Base-by-base conservation (phyloP, 2,797 vertebrate species). In the Myotis planiceps region DNA sequence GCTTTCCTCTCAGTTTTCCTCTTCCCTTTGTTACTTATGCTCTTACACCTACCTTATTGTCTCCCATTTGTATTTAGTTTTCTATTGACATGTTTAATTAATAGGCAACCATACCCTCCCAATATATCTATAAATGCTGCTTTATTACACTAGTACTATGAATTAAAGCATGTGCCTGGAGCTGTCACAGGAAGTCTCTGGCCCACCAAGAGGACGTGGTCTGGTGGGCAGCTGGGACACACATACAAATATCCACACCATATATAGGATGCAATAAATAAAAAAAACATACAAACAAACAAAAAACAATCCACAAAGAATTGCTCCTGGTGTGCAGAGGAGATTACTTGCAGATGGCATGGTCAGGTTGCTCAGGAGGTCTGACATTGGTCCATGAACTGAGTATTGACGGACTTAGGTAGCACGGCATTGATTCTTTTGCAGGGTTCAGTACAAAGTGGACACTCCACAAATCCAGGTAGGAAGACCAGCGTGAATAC, bases 361-460 rank as follows among this genome's bases (percentile, higher is more conserved):
- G 49, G 15, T 13, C 7, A 1, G 15, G 29, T 29, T 0, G 6
- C 9, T 66, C 63, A 21, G 29, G 25, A 37, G 10, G 42, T 32
- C 13, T 0, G 2, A 34, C 16, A 2, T 10, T n/a, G 78, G 55
- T 2, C 12, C 19, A 0, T 15, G 47, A 68, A 4, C 0, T 42
- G 63, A 34, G 39, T 16, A 1, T 25, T 60, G 49, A 16, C 0
- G 25, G 65, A 58, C 25, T 8, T 42, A 37, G 58, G 76, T 0
- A 8, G n/a, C 7, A 5, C 2, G 42, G 72, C 32, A 4, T 12
- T 39, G 39, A 13, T 63, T 63, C 29, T 27, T 69, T 55, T 25
- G 12, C 6, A 15, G 23, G 29, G n/a, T 74, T 25, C 14, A 5
- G 34, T 2, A 16, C 51, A 37, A 60, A 32, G n/a, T 5, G 16